Evolutionary conservation across 2,888 invertebrate species (phyloP).

Genomic region (Amiota minor): DNA sequence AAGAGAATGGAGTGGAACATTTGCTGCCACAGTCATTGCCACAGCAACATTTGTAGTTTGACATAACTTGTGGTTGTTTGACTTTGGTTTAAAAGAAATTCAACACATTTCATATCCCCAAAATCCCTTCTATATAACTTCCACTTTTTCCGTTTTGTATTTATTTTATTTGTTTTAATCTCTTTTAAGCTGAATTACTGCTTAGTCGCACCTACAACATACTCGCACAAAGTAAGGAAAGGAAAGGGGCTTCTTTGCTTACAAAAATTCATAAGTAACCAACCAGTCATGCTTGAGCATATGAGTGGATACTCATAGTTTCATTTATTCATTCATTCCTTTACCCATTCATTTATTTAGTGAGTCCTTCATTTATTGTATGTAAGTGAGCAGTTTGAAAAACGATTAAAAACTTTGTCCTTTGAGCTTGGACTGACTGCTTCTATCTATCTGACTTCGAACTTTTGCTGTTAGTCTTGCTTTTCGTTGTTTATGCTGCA

Average conservation of each 20-base stretch:
- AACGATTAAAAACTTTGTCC: conserved; percentile 25
- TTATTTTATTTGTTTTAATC: conserved; percentile 2
- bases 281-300: not conserved
- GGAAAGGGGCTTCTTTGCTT: too few species aligned
- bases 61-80: conserved; percentile 20
- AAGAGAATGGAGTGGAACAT: not conserved
- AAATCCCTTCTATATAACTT: not conserved
- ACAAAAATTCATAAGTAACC: not conserved
- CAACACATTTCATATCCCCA: not conserved
- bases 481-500: not conserved
- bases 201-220: not conserved
- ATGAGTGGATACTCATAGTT: too few species aligned
- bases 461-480: not conserved
- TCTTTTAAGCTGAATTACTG: not conserved
- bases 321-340: not conserved
- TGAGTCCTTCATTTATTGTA: not conserved
- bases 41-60: conserved; percentile 9
- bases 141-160: not conserved
- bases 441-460: not conserved
- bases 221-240: not conserved
- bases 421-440: conserved; percentile 1
- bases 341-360: not conserved
- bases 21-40: conserved; percentile 6
- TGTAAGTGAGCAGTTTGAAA: conserved; percentile 19
- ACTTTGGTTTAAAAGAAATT: conserved; percentile 16